phyloP scores from a whole-genome alignment of 2,888 invertebrate genomes.

The Steinernema scapterisci region DNA sequence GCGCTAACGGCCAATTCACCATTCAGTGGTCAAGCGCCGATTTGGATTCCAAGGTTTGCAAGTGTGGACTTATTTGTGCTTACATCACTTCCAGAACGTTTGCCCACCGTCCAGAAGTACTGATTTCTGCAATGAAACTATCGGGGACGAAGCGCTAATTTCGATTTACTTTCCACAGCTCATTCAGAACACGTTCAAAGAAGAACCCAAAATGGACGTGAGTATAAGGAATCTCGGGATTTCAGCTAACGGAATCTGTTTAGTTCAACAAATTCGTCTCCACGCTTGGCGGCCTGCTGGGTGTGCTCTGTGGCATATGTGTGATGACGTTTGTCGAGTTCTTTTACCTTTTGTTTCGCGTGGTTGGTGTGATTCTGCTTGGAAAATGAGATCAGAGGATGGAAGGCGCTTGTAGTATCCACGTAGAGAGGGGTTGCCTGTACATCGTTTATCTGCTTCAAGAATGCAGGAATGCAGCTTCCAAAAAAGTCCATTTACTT shows the following conservation, averaged over 20 bases:
- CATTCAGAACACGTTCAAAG: constrained; percentile 16
- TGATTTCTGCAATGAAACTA: background rate
- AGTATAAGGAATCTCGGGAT: background rate
- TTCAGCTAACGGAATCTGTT: no score
- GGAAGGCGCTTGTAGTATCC: no score
- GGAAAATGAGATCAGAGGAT: no score
- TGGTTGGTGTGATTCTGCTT: background rate
- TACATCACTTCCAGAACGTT: background rate
- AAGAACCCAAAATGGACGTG: constrained; percentile 32
- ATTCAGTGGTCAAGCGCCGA: background rate
- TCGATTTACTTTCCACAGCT: constrained; percentile 19
- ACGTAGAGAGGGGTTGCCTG: no score
- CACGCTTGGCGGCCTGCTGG: constrained; percentile 51
- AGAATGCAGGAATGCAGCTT: no score
- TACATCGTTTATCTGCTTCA: no score
- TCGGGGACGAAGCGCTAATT: constrained; percentile 22
- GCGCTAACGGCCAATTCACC: constrained; percentile 36
- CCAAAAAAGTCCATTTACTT: no score
- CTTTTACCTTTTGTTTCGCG: constrained; percentile 35
- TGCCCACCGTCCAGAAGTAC: background rate
- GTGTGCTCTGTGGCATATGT: constrained; percentile 52
- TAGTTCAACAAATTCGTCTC: constrained; percentile 50
- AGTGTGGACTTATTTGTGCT: no score
- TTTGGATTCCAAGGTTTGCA: background rate
- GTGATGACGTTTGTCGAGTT: constrained; percentile 51